These are phyloP conservation scores for Margaritifera margaritifera DNA, from an alignment of 2,888 invertebrate species.

Conservation along the genomic window DNA sequence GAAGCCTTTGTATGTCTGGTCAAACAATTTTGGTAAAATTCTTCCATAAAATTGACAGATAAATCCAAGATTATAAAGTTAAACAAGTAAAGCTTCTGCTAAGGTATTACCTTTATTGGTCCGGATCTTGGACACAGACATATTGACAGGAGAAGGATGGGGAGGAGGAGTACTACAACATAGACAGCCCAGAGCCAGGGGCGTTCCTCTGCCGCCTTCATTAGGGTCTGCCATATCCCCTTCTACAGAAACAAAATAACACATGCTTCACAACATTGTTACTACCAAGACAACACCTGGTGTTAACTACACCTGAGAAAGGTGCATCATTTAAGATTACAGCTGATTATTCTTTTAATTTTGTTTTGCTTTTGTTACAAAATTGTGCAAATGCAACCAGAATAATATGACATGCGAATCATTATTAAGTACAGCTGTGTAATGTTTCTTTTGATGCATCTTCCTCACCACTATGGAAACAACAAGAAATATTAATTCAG, in stretches of 20 bases:
- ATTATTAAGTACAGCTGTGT: no score
- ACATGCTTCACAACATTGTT: background rate
- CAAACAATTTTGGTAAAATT: no score
- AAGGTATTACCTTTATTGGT: slow-evolving; percentile 63
- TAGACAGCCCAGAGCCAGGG: slow-evolving; percentile 94
- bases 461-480: no score
- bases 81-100: slow-evolving; percentile 4
- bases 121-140: slow-evolving; percentile 80
- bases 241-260: slow-evolving; percentile 77
- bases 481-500: no score
- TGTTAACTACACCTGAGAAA: background rate
- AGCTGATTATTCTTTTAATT: no score
- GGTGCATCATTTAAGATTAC: no score
- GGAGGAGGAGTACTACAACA: slow-evolving; percentile 84
- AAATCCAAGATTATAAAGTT: background rate
- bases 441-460: no score
- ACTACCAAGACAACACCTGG: background rate
- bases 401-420: no score
- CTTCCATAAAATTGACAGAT: background rate
- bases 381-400: no score
- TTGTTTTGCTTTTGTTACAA: no score
- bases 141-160: slow-evolving; percentile 86
- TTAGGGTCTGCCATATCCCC: slow-evolving; percentile 81
- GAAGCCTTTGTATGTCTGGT: background rate
- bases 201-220: slow-evolving; percentile 85